A percentile compares a stretch with the other conserved stretches of the same genome.
Conservation (phyloP, 2,888 invertebrate genomes). For the Hypomecis atomaria region DNA sequence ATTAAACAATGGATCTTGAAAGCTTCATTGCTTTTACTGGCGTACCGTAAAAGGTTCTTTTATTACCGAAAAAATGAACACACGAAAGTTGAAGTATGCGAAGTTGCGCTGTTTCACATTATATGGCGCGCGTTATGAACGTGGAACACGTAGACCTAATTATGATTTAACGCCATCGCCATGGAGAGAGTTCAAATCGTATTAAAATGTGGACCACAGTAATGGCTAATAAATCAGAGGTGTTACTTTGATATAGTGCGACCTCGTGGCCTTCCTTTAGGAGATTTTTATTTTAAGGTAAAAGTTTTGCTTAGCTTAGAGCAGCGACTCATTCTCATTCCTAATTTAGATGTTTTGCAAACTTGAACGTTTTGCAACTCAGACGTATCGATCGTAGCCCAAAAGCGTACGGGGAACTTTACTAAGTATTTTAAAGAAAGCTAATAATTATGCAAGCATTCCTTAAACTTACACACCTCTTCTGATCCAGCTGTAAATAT, state of each 20-base stretch:
- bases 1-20: constrained; percentile 38
- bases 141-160: constrained; percentile 54
- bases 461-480: no score
- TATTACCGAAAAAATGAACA: constrained; percentile 46
- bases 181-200: constrained; percentile 56
- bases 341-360: not conserved
- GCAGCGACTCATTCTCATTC: not conserved
- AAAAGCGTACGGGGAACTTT: not conserved
- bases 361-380: not conserved
- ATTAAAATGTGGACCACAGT: constrained; percentile 64
- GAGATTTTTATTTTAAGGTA: constrained; percentile 31
- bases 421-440: no score
- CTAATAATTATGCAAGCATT: no score
- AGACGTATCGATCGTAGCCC: not conserved
- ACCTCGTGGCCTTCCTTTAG: constrained; percentile 57
- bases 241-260: constrained; percentile 61
- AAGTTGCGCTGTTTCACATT: constrained; percentile 47
- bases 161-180: constrained; percentile 60
- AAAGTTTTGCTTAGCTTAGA: not conserved
- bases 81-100: constrained; percentile 41
- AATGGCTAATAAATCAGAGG: constrained; percentile 66
- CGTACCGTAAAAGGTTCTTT: constrained; percentile 41
- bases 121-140: constrained; percentile 44
- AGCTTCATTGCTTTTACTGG: constrained; percentile 37
- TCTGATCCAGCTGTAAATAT: no score